phyloP scores from a whole-genome alignment of 2,888 invertebrate species.

The Chaetogeoica ovagalla region DNA sequence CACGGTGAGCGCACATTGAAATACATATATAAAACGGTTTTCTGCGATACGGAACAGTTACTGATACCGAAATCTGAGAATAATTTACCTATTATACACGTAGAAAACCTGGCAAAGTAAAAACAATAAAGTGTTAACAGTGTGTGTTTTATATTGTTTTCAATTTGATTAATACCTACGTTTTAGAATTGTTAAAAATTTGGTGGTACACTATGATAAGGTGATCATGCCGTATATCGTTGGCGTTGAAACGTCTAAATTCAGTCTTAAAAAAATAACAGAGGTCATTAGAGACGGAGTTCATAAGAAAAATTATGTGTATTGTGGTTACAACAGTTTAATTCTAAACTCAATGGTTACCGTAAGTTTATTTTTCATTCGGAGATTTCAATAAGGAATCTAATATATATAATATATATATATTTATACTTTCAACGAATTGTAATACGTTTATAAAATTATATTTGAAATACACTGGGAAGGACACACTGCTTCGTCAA shows the following conservation, averaged over 20 bases:
- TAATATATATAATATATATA: no score
- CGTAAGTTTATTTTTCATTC: conserved; percentile 8
- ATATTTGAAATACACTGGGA: neutral
- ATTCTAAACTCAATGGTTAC: conserved; percentile 18
- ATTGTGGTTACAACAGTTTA: conserved; percentile 45
- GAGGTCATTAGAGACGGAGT: conserved; percentile 29
- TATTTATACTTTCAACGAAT: neutral
- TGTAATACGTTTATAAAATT: neutral
- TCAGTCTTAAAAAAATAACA: conserved; percentile 34
- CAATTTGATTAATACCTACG: neutral
- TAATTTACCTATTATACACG: conserved; percentile 43
- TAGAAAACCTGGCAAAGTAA: conserved; percentile 42
- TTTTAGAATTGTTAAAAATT: conserved; percentile 47
- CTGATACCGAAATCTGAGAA: conserved; percentile 31
- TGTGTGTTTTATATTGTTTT: neutral
- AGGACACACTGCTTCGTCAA: no score
- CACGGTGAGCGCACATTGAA: conserved; percentile 21
- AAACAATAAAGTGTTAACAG: neutral
- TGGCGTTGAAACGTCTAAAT: conserved; percentile 28
- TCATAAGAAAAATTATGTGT: conserved; percentile 23
- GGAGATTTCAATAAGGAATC: neutral
- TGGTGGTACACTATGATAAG: conserved; percentile 27
- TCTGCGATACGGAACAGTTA: conserved; percentile 20
- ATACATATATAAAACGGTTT: conserved; percentile 33
- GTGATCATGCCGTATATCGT: conserved; percentile 16